Conservation (phyloP, 2,888 invertebrate genomes). For the Acanthosepion pharaonis region DNA sequence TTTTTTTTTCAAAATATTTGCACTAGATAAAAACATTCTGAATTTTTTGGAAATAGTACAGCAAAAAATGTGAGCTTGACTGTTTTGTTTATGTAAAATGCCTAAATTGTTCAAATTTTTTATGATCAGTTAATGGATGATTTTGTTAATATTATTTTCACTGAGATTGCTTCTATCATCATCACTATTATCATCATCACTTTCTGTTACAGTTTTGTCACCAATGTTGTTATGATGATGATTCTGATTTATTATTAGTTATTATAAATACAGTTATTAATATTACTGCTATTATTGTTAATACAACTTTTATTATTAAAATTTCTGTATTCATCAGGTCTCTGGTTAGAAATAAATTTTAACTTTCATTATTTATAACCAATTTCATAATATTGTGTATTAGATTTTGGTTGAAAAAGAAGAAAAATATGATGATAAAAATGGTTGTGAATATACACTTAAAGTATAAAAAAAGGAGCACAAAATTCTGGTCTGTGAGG, state of each 20-base stretch:
- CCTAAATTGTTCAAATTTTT: no score
- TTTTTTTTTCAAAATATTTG: not conserved
- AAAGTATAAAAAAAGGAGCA: not conserved
- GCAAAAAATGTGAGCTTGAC: no score
- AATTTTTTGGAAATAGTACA: no score
- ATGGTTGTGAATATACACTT: not conserved
- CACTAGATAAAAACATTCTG: not conserved
- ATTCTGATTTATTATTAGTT: no score
- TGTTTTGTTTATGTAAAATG: no score
- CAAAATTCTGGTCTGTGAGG: no score
- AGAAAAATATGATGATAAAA: not conserved
- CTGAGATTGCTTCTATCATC: not conserved
- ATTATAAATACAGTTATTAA: no score
- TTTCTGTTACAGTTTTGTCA: not conserved
- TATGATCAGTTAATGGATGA: not conserved
- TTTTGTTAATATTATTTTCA: not conserved
- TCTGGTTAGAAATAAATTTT: not conserved
- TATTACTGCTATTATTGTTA: not conserved
- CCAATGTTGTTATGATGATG: no score
- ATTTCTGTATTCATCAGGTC: not conserved
- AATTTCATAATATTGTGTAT: not conserved
- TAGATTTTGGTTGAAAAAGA: not conserved
- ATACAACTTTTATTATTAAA: not conserved
- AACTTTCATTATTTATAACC: not conserved
- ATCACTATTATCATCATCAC: not conserved